Conservation (phyloP, 2,797 vertebrate species). For the Prionace glauca region DNA sequence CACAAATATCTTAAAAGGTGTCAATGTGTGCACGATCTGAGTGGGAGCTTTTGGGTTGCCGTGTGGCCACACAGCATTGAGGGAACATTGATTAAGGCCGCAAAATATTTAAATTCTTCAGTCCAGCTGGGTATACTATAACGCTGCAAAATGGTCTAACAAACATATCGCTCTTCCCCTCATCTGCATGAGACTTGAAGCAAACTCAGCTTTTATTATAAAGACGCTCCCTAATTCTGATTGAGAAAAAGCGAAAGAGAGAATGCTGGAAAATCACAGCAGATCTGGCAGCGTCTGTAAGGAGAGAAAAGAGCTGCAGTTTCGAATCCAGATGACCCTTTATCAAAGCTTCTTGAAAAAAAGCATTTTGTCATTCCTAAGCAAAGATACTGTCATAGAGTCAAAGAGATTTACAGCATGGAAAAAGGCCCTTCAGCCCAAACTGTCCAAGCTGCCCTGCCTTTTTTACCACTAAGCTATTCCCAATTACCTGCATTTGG, state of each 20-base stretch:
- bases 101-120: background rate
- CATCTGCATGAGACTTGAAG: background rate
- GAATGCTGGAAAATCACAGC: too few species aligned
- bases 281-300: too few species aligned
- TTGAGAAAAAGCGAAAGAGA: background rate
- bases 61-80: too few species aligned
- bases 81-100: background rate
- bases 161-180: too few species aligned
- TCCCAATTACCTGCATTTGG: too few species aligned
- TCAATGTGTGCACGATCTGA: background rate
- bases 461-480: too few species aligned
- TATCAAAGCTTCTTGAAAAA: too few species aligned
- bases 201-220: background rate
- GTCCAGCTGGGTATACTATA: background rate
- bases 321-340: too few species aligned
- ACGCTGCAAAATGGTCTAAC: background rate
- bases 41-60: background rate
- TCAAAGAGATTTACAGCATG: too few species aligned
- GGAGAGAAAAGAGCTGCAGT: too few species aligned
- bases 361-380: background rate
- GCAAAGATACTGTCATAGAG: background rate
- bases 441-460: too few species aligned
- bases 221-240: background rate
- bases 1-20: background rate
- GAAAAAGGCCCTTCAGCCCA: too few species aligned